Evolutionary conservation across 2,113 vertebrate species (phyloP).

Genomic region (Megaceryle maxima): DNA sequence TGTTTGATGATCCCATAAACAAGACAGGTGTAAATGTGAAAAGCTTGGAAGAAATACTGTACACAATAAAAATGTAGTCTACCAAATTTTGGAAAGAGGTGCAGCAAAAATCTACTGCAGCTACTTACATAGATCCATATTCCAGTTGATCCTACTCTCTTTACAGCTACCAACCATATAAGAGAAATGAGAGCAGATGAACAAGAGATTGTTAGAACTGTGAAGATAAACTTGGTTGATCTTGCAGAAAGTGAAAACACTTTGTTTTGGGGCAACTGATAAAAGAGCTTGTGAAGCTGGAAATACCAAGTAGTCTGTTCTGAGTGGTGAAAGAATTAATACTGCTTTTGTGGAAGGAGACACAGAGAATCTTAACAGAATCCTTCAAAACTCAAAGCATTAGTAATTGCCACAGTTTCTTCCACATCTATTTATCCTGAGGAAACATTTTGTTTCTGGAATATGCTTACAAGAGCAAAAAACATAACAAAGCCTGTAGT

Average conservation of each 20-base stretch:
- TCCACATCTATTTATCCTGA: slow-evolving; percentile 86
- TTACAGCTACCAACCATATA: slow-evolving; percentile 82
- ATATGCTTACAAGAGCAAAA: slow-evolving; percentile 85
- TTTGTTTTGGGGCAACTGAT: slow-evolving; percentile 80
- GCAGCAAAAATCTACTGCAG: slow-evolving; percentile 84
- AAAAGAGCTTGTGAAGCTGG: slow-evolving; percentile 87
- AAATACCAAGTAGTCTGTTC: slow-evolving; percentile 88
- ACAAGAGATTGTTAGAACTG: slow-evolving; percentile 88
- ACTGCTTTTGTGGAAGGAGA: slow-evolving; percentile 85
- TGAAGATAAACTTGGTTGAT: slow-evolving; percentile 88
- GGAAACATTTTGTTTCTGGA: slow-evolving; percentile 88
- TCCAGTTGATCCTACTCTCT: slow-evolving; percentile 87
- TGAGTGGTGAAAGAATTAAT: slow-evolving; percentile 86
- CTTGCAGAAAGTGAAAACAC: slow-evolving; percentile 87
- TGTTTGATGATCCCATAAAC: slow-evolving; percentile 86
- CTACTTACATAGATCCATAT: slow-evolving; percentile 86
- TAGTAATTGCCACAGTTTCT: slow-evolving; percentile 86
- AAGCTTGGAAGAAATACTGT: slow-evolving; percentile 86
- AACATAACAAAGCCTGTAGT: slow-evolving; percentile 89
- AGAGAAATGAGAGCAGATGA: slow-evolving; percentile 79
- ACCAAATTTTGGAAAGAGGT: slow-evolving; percentile 85
- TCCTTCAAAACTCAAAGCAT: slow-evolving; percentile 89
- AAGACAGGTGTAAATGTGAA: slow-evolving; percentile 88
- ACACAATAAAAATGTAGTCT: slow-evolving; percentile 88
- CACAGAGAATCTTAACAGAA: slow-evolving; percentile 89